Base-by-base conservation (phyloP, 1,140 invertebrate genomes). In the Homalodisca vitripennis region DNA sequence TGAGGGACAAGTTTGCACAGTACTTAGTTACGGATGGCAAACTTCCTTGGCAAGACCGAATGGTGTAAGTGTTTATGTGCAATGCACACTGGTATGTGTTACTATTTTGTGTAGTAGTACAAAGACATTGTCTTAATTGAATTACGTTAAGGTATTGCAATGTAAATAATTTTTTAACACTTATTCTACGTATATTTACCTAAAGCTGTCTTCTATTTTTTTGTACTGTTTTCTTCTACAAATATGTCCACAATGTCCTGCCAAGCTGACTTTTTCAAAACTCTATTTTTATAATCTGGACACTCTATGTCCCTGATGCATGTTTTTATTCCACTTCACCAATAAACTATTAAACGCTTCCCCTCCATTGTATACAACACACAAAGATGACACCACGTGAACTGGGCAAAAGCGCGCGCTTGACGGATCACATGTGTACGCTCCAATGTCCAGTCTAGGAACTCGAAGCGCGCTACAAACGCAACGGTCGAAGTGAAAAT, bases 11-110 rank as follows among this genome's bases (percentile, higher is more conserved):
- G 84, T 65, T 70, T 84, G 34, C 72, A 77, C 2, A 73, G 75
- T 29, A 74, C 76, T 41, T 83, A 78, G 73, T 72, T 78, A 74
- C 74, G 81, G 41, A 79, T 81, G 26, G 60, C 70, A 71, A 73
- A 64, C 75, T 41, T 75, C 78, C 13, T 26, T 71, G 48, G 48
- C 78, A 51, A 63, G 74, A 53, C 71, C 71, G 57, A 27, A 75
- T 46, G 75, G 53, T 60, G 73, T 70, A 13, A 14, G 70, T 60
- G 17, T 66, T 57, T 22, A 79, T 67, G 73, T 74, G 3, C 70
- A 41, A 41, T 41, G 17, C 17, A 41, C 17, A 41, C 34, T 41
- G 34, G 34, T 41, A n/a, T n/a, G n/a, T n/a, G n/a, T n/a, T n/a
- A n/a, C n/a, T n/a, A n/a, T n/a, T n/a, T n/a, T n/a, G n/a, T n/a